Conservation (phyloP, 2,113 vertebrate genomes). For the Spheniscus mendiculus region DNA sequence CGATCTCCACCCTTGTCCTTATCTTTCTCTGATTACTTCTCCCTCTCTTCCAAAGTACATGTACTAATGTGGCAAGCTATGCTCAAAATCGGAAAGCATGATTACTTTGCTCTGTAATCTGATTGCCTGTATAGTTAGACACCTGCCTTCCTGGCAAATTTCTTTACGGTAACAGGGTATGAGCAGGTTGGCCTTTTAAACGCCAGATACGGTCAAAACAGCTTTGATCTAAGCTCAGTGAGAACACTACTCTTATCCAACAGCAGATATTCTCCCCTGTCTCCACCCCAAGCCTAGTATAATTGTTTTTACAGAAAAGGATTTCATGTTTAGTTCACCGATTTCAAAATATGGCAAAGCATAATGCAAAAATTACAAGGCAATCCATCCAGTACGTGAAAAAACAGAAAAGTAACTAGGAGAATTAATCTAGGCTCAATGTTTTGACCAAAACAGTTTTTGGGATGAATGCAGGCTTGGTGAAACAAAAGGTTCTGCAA, state of each 20-base stretch:
- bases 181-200: slow-evolving; percentile 59
- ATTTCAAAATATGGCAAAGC: neutral
- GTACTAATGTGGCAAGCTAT: slow-evolving; percentile 32
- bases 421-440: neutral
- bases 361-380: neutral
- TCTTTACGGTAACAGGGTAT: slow-evolving; percentile 47
- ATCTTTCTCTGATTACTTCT: slow-evolving; percentile 37
- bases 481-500: neutral
- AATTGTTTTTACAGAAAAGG: neutral
- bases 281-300: neutral
- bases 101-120: slow-evolving; percentile 62
- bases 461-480: neutral
- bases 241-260: neutral
- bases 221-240: neutral
- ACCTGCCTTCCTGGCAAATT: slow-evolving; percentile 72
- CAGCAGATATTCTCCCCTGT: neutral
- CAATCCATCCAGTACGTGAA: neutral
- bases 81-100: slow-evolving; percentile 42
- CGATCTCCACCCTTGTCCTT: neutral
- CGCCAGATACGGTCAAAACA: slow-evolving; percentile 1
- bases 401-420: neutral
- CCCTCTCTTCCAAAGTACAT: slow-evolving; percentile 39
- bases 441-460: neutral
- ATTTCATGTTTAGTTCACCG: neutral
- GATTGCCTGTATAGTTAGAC: slow-evolving; percentile 70